phyloP scores from a whole-genome alignment of 2,113 vertebrate species.

The Bothrops jararaca region DNA sequence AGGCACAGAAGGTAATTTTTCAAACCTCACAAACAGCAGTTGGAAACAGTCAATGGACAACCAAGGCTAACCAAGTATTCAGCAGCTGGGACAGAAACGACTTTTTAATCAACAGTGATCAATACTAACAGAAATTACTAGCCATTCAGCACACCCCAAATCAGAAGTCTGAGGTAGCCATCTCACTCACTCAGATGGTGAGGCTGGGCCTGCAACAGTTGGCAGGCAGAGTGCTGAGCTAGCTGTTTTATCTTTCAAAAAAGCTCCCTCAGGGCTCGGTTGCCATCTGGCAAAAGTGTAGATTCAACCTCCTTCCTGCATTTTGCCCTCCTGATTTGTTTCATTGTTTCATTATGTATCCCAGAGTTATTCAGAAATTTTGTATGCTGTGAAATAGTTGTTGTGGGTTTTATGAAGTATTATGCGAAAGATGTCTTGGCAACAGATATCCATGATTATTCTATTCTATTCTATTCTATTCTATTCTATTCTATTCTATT shows the following conservation, averaged over 20 bases:
- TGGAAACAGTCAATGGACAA: background rate
- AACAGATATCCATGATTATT: background rate
- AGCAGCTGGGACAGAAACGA: background rate
- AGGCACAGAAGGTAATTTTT: background rate
- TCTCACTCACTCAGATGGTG: background rate
- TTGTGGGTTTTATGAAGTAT: background rate
- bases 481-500: too few relatives aligned
- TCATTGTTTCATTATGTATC: too few relatives aligned
- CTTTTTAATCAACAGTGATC: background rate
- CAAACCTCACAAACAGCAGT: background rate
- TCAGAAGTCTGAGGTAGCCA: background rate
- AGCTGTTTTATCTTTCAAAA: background rate
- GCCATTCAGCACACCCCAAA: background rate
- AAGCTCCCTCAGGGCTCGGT: background rate
- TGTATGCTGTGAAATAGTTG: background rate
- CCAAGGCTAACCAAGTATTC: background rate
- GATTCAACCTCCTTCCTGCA: background rate
- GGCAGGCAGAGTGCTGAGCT: background rate
- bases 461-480: background rate
- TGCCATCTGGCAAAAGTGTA: background rate
- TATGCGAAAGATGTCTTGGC: background rate
- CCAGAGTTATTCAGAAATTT: background rate
- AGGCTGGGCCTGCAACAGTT: background rate
- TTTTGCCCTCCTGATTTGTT: background rate
- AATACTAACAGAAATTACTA: background rate